Percentiles rank a stretch among this genome's conserved stretches.
Conservation (phyloP, 2,888 invertebrate genomes). For the Nephrotoma appendiculata region DNA sequence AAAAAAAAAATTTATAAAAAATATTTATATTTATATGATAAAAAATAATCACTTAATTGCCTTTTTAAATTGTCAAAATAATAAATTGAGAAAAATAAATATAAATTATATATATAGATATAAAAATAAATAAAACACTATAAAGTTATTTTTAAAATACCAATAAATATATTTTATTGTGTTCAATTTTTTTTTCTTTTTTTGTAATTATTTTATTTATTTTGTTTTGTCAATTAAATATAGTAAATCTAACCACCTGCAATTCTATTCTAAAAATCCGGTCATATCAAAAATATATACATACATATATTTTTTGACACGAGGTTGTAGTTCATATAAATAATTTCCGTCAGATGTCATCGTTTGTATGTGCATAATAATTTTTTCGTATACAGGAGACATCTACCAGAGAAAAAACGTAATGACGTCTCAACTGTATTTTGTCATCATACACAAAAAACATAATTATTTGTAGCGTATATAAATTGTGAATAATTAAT, state of each 20-base stretch:
- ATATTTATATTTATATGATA: neutral
- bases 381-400: neutral
- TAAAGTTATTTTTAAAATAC: neutral
- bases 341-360: neutral
- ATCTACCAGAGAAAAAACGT: neutral
- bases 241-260: neutral
- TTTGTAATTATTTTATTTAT: neutral
- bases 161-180: neutral
- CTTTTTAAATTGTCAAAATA: constrained; percentile 1
- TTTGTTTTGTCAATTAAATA: neutral
- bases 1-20: neutral
- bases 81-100: neutral
- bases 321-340: neutral
- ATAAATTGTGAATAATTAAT: neutral
- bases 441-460: neutral
- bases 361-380: neutral
- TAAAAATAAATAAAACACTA: neutral
- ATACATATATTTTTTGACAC: neutral
- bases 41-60: constrained; percentile 4
- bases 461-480: neutral
- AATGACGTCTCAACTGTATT: neutral
- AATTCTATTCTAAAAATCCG: neutral
- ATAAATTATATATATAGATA: too few species aligned
- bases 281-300: neutral
- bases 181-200: neutral